Conservation (phyloP, 1,140 invertebrate genomes). For the Hypsibius dujardini region DNA sequence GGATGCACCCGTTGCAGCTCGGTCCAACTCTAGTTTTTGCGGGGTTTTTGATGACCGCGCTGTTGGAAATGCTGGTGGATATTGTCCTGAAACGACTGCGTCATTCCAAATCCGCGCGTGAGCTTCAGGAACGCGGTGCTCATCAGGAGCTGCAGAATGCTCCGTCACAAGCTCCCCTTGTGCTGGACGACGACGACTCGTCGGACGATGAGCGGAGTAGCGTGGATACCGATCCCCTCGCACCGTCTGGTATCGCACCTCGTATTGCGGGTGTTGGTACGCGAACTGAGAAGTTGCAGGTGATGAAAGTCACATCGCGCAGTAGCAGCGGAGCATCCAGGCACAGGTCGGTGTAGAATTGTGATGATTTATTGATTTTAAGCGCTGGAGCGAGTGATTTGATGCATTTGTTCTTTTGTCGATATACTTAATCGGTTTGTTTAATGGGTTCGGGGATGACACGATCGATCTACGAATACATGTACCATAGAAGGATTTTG, state of each 20-base stretch:
- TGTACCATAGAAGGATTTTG: background rate
- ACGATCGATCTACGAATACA: background rate
- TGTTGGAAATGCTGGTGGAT: background rate
- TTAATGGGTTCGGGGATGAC: background rate
- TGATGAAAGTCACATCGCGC: background rate
- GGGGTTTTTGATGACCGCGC: background rate
- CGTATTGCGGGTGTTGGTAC: too few relatives aligned
- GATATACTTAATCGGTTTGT: background rate
- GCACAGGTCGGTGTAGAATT: constrained; percentile 14
- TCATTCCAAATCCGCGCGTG: background rate
- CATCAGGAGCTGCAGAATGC: background rate
- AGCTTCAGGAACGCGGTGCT: background rate
- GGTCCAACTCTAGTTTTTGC: background rate
- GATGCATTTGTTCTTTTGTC: too few relatives aligned
- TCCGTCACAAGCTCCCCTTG: background rate
- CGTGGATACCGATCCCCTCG: constrained; percentile 1
- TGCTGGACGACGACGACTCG: background rate
- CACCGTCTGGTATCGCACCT: background rate
- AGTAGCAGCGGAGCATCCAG: background rate
- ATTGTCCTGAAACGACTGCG: background rate
- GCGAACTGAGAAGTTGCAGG: too few relatives aligned
- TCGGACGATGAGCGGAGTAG: background rate
- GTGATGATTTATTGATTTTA: constrained; percentile 1
- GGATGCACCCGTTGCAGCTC: constrained; percentile 1
- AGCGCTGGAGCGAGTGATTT: too few relatives aligned